Evolutionary conservation across 2,113 vertebrate species (phyloP).

Genomic region (Ancistrus triradiatus): DNA sequence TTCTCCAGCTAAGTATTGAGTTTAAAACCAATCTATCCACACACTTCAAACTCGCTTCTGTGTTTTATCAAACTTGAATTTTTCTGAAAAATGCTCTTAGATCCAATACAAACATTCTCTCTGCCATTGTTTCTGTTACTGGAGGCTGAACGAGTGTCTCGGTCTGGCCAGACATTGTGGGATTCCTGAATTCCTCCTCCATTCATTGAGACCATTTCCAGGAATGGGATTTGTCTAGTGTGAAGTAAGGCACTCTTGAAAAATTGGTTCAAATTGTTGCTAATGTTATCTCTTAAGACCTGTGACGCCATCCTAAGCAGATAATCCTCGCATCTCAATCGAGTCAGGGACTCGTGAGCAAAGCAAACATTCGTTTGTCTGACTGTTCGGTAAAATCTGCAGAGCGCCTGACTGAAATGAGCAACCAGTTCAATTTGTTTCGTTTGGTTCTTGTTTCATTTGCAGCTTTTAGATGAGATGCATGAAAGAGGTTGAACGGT

Average conservation of each 20-base stretch:
- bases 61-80: not conserved
- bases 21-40: slow-evolving; percentile 21
- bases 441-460: too few species aligned
- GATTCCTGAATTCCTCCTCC: slow-evolving; percentile 34
- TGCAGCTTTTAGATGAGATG: too few species aligned
- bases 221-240: not conserved
- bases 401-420: too few species aligned
- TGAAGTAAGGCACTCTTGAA: slow-evolving; percentile 14
- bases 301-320: slow-evolving; percentile 4
- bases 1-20: not conserved
- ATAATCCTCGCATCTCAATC: slow-evolving; percentile 29
- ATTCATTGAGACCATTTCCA: not conserved
- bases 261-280: slow-evolving; percentile 10
- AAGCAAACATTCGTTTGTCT: slow-evolving; percentile 25
- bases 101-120: slow-evolving; percentile 42
- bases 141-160: slow-evolving; percentile 29
- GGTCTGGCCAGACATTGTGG: slow-evolving; percentile 36
- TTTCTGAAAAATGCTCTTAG: too few species aligned
- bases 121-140: slow-evolving; percentile 33
- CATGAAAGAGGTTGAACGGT: too few species aligned
- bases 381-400: too few species aligned
- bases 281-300: slow-evolving; percentile 29
- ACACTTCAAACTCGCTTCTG: not conserved
- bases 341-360: slow-evolving; percentile 16
- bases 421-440: too few species aligned